A percentile compares a stretch with the other conserved stretches of the same genome.
Conservation (phyloP, 2,888 invertebrate genomes). For the Pharmacophagus antenor region DNA sequence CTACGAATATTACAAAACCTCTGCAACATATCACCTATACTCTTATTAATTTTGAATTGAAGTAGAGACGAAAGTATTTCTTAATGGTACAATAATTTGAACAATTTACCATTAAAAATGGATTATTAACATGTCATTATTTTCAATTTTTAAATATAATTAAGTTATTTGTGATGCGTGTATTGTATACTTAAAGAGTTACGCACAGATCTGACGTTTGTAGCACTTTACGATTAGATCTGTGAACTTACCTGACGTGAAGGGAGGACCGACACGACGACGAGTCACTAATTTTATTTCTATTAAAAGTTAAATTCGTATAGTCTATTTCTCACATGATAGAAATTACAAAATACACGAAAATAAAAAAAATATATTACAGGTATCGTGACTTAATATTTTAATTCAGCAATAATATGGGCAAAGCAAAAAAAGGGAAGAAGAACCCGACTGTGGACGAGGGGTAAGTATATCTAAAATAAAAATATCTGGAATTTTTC, state of each 20-base stretch:
- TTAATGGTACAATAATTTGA: neutral
- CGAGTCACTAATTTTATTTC: constrained; percentile 45
- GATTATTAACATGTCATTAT: neutral
- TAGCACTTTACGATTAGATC: constrained; percentile 1
- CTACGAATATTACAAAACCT: neutral
- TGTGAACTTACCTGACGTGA: constrained; percentile 33
- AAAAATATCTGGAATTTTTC: constrained; percentile 50
- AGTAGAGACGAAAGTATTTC: neutral
- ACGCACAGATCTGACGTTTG: neutral
- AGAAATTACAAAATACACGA: constrained; percentile 65
- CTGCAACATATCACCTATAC: too few relatives aligned
- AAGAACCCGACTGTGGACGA: constrained; percentile 88
- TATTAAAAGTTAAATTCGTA: constrained; percentile 54
- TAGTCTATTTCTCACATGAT: constrained; percentile 75
- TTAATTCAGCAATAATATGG: constrained; percentile 76
- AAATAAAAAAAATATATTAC: constrained; percentile 59
- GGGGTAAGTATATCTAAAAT: constrained; percentile 80
- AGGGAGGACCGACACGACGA: constrained; percentile 60
- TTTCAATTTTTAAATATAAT: neutral
- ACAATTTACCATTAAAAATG: neutral
- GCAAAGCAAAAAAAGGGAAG: constrained; percentile 91
- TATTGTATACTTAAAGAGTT: neutral
- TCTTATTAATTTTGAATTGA: too few relatives aligned
- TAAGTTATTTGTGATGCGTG: neutral
- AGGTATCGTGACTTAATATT: constrained; percentile 71